phyloP scores from a whole-genome alignment of 2,888 invertebrate genomes.

The Drosophila neotestacea region DNA sequence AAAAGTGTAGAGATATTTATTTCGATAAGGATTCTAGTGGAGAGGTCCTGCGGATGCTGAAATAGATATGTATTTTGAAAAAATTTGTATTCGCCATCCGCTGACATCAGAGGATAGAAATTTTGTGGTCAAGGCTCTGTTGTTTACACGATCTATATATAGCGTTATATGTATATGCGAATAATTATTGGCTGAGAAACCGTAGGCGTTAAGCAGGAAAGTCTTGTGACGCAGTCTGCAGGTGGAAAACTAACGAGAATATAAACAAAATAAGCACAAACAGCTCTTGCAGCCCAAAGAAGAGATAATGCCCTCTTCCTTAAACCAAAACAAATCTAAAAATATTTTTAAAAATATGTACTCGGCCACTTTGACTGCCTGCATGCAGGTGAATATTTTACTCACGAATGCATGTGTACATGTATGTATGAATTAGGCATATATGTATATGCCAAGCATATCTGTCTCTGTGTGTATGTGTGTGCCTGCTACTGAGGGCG shows the following conservation, averaged over 20 bases:
- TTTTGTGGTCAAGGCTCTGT: constrained; percentile 75
- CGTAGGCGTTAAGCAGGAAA: constrained; percentile 67
- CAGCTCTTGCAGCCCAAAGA: constrained; percentile 22
- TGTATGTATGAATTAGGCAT: background rate
- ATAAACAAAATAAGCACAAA: constrained; percentile 48
- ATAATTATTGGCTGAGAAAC: constrained; percentile 42
- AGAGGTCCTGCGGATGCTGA: constrained; percentile 10
- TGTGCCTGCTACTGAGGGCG: constrained; percentile 39
- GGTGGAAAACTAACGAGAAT: constrained; percentile 61
- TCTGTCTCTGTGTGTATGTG: constrained; percentile 13
- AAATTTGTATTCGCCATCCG: constrained; percentile 31
- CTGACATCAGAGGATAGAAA: constrained; percentile 75
- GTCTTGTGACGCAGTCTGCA: constrained; percentile 72
- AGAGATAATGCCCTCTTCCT: constrained; percentile 43
- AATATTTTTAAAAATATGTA: constrained; percentile 44
- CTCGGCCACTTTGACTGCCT: constrained; percentile 43
- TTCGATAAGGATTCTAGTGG: too few species aligned
- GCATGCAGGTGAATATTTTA: constrained; percentile 58
- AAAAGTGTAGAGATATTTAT: too few species aligned
- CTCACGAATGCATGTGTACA: constrained; percentile 8
- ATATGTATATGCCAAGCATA: constrained; percentile 1
- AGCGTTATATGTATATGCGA: constrained; percentile 25
- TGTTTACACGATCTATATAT: constrained; percentile 73
- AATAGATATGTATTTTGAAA: constrained; percentile 55
- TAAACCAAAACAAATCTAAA: constrained; percentile 50